Evolutionary conservation across 2,797 vertebrate genomes (phyloP).

Genomic region (Micrastur ruficollis): DNA sequence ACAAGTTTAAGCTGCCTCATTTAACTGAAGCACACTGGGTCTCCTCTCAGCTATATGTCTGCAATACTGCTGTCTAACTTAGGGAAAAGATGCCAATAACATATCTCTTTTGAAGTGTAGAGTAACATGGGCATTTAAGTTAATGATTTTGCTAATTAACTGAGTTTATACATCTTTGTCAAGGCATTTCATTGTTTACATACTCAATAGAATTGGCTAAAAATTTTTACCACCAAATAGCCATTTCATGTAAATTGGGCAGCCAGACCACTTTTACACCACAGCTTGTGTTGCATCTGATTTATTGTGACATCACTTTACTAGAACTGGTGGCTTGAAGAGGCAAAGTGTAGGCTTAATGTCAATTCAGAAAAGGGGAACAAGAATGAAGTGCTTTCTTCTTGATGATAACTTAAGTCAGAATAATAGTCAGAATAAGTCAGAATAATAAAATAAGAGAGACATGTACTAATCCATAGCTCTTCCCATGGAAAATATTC

Average conservation of each 20-base stretch:
- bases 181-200: background rate
- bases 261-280: background rate
- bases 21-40: background rate
- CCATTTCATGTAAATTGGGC: background rate
- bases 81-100: background rate
- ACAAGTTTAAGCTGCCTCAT: conserved; percentile 10
- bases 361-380: background rate
- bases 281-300: background rate
- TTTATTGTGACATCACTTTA: background rate
- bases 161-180: background rate
- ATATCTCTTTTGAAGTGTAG: background rate
- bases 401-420: background rate
- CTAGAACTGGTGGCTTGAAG: background rate
- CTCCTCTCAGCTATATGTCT: background rate
- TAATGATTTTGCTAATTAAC: background rate
- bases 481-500: background rate
- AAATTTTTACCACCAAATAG: background rate
- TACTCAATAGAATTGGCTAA: background rate
- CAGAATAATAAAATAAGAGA: background rate
- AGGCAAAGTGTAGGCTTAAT: background rate
- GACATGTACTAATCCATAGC: background rate
- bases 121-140: background rate
- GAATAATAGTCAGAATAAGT: background rate
- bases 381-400: background rate
- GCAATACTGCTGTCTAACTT: background rate